A percentile compares a stretch with the other conserved stretches of the same genome.
phyloP scores from a whole-genome alignment of 2,113 vertebrate species.

The Regulus satrapa region DNA sequence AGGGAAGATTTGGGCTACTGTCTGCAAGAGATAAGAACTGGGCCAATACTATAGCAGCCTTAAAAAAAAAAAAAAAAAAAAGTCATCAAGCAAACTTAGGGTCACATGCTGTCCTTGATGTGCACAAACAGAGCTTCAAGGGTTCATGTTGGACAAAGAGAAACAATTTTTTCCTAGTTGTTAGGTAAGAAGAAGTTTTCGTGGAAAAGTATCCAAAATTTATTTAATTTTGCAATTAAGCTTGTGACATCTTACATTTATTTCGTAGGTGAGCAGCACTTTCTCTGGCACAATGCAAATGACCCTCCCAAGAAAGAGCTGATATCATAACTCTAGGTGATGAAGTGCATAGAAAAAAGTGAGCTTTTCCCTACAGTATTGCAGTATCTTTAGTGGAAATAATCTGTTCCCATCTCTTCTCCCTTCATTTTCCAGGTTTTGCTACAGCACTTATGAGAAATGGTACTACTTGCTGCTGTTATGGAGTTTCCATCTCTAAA shows the following conservation, averaged over 20 bases:
- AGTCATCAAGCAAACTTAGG: background rate
- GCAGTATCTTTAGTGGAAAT: background rate
- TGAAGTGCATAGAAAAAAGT: background rate
- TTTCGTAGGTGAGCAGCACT: background rate
- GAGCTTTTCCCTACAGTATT: background rate
- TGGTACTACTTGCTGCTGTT: background rate
- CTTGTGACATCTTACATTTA: background rate
- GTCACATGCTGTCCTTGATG: background rate
- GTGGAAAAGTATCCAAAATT: background rate
- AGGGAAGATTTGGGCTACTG: slow-evolving; percentile 30
- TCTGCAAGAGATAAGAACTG: slow-evolving; percentile 40
- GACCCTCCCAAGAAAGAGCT: background rate
- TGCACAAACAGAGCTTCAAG: background rate
- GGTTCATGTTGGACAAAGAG: background rate
- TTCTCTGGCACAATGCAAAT: background rate
- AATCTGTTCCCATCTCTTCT: background rate
- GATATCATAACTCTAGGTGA: background rate
- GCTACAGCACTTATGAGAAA: background rate
- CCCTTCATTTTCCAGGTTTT: background rate
- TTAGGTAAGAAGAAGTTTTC: background rate
- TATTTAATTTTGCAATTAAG: background rate
- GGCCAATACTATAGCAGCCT: slow-evolving; percentile 20
- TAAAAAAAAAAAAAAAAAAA: background rate
- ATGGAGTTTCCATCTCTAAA: background rate
- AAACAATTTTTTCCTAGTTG: background rate